Base-by-base conservation (phyloP, 2,888 invertebrate genomes). In the Buathra laborator region DNA sequence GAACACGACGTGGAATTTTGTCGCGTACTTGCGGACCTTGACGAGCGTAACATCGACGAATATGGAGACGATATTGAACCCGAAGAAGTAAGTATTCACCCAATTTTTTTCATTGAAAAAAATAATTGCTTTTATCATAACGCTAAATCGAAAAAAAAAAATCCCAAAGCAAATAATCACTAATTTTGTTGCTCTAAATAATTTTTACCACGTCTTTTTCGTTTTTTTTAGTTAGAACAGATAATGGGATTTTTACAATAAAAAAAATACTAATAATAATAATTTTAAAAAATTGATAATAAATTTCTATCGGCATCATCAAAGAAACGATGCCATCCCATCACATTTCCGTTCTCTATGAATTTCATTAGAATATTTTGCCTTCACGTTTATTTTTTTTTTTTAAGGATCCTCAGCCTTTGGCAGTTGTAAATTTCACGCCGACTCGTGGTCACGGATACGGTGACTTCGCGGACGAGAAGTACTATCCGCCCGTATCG, bases 381-480 rank as follows among this genome's bases (percentile, higher is more conserved):
- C 9, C 16, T 16, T 3, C 53, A 16, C 37, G 62, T 53, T 37
- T 53, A 80, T 9, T 37, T 53, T 82, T 9, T 56, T 16, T 14
- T 16, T 29, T 14, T 14, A 95, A 96, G 16, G 96, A 96, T 87
- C 96, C 97, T 90, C 90, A 92, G 56, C 94, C 95, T 32, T 94
- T 97, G 91, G 98, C 98, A 44, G 96, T 96, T 89, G 97, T 98
- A 43, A 96, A 97, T 87, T 98, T 97, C 90, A 96, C 96, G 7
- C 98, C 98, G 14, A 96, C 95, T 84, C 94, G 95, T 79, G 94
- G 94, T 6, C 95, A 97, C 91, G 95, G 95, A 0, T 94, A 95
- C 84, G 95, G 96, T 2, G 96, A 96, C 87, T 97, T 96, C 91
- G 97, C 97, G n/a, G 97, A 97, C 90, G 97, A 97, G 94, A 95